Evolutionary conservation across 2,797 vertebrate genomes (phyloP).

Genomic region (Eospalax fontanierii): DNA sequence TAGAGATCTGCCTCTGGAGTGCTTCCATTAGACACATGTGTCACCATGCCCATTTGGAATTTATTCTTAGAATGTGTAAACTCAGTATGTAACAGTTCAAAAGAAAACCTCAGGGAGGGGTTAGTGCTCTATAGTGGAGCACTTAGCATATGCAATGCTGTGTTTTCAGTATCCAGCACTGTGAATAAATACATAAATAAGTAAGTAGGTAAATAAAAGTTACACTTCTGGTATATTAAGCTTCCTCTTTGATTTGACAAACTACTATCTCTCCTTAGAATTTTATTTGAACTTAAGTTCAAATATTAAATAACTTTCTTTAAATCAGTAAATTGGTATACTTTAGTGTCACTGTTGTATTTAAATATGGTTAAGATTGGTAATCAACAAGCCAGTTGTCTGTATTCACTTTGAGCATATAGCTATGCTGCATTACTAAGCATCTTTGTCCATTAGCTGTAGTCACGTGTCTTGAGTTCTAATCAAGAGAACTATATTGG

Average conservation of each 20-base stretch:
- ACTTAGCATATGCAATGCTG: background rate
- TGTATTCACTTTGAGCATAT: background rate
- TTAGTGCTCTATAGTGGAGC: background rate
- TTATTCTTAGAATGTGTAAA: slow-evolving; percentile 16
- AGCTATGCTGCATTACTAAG: background rate
- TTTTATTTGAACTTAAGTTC: background rate
- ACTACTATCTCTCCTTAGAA: background rate
- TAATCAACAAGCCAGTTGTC: background rate
- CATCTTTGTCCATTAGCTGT: background rate
- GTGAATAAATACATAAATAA: background rate
- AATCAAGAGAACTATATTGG: background rate
- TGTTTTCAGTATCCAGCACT: background rate
- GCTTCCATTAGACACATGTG: too few species aligned
- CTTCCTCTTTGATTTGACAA: background rate
- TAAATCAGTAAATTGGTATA: background rate
- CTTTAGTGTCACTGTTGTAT: background rate
- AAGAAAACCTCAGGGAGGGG: background rate
- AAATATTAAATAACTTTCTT: slow-evolving; percentile 3
- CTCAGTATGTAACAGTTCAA: background rate
- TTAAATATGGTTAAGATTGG: background rate
- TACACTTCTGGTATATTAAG: background rate
- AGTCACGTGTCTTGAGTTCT: slow-evolving; percentile 5
- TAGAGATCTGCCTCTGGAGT: too few species aligned
- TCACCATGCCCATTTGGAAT: too few species aligned
- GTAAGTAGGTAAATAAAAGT: background rate